Percentiles rank a stretch among this genome's conserved stretches.
Conservation (phyloP, 2,888 invertebrate species). For the Epinotia ramella region DNA sequence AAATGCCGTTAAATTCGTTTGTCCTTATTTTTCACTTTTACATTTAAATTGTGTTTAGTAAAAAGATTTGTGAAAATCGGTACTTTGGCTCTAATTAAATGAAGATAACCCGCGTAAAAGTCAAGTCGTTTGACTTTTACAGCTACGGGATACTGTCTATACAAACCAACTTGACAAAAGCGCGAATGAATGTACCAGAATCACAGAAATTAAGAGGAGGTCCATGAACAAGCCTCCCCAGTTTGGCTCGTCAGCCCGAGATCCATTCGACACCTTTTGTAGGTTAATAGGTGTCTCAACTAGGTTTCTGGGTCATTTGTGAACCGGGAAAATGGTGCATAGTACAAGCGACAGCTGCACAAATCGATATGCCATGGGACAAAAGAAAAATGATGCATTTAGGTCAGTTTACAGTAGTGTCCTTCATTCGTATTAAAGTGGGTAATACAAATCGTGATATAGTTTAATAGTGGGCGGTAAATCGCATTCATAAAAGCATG, state of each 20-base stretch:
- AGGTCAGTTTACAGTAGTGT: constrained; percentile 19
- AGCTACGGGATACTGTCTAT: neutral
- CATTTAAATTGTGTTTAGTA: too few relatives aligned
- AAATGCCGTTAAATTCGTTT: too few relatives aligned
- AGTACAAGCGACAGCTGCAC: constrained; percentile 19
- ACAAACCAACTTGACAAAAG: neutral
- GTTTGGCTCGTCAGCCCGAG: constrained; percentile 7
- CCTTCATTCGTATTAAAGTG: constrained; percentile 7
- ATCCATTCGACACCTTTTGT: constrained; percentile 2
- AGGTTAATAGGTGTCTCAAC: constrained; percentile 15
- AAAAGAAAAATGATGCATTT: constrained; percentile 17
- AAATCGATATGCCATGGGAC: constrained; percentile 27
- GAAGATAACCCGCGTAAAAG: too few relatives aligned
- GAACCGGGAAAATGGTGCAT: constrained; percentile 17
- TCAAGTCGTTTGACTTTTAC: too few relatives aligned
- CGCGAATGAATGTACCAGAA: neutral
- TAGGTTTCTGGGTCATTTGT: constrained; percentile 35
- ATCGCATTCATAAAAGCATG: neutral
- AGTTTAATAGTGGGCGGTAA: constrained; percentile 10
- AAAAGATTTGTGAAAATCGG: too few relatives aligned
- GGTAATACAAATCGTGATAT: constrained; percentile 18
- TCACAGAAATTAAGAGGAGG: neutral
- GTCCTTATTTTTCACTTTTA: too few relatives aligned
- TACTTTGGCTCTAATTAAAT: too few relatives aligned
- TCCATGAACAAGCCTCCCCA: constrained; percentile 1